Percentiles rank a stretch among this genome's conserved stretches.
Conservation (phyloP, 2,113 vertebrate genomes). For the Scomber japonicus region DNA sequence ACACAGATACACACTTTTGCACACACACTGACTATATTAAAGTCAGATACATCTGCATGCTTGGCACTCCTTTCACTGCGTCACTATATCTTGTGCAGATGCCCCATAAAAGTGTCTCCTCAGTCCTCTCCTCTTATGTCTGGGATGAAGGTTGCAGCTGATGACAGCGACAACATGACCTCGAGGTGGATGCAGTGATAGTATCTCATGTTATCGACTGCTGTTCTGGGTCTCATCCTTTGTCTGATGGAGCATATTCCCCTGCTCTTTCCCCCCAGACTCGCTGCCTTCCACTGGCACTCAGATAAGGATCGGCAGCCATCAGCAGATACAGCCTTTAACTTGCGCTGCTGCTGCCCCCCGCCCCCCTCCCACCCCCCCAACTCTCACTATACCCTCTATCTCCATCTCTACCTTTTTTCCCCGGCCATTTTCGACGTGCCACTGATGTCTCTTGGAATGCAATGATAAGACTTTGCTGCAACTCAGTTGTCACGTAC, state of each 20-base stretch:
- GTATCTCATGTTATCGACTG: slow-evolving; percentile 53
- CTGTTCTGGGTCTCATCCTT: slow-evolving; percentile 46
- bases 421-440: slow-evolving; percentile 46
- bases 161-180: slow-evolving; percentile 29
- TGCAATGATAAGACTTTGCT: slow-evolving; percentile 58
- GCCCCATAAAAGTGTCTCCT: background rate
- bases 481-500: slow-evolving; percentile 25
- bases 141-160: slow-evolving; percentile 15
- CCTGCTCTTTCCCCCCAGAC: slow-evolving; percentile 27
- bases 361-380: slow-evolving; percentile 11
- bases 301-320: slow-evolving; percentile 70
- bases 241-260: slow-evolving; percentile 53
- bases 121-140: background rate
- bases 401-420: slow-evolving; percentile 42
- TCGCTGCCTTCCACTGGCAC: slow-evolving; percentile 29
- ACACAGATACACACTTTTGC: background rate
- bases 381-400: slow-evolving; percentile 34
- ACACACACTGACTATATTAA: background rate
- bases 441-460: slow-evolving; percentile 52
- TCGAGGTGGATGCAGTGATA: slow-evolving; percentile 51
- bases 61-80: slow-evolving; percentile 17
- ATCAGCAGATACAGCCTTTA: slow-evolving; percentile 68
- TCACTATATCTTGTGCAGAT: slow-evolving; percentile 20
- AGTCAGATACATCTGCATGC: slow-evolving; percentile 9
- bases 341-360: slow-evolving; percentile 15